A percentile compares a stretch with the other conserved stretches of the same genome.
These are phyloP conservation scores for Gari tellinella DNA, from an alignment of 2,888 invertebrate genomes.

Conservation along the genomic window DNA sequence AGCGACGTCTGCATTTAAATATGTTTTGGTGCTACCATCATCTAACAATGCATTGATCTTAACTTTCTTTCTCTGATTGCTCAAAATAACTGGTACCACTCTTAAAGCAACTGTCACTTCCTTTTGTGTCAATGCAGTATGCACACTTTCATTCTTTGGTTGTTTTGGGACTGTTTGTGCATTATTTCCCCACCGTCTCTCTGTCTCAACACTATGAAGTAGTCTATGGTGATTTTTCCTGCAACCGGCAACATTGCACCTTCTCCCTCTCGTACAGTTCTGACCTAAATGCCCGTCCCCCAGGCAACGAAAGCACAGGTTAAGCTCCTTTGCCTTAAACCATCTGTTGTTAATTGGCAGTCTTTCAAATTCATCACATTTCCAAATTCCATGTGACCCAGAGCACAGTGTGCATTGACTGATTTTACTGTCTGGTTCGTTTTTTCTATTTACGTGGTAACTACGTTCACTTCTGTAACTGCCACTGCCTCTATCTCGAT, in stretches of 20 bases:
- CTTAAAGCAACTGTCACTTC: slow-evolving; percentile 7
- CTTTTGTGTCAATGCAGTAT: not conserved
- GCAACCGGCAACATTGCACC: slow-evolving; percentile 7
- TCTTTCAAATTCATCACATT: slow-evolving; percentile 12
- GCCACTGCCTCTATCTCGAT: too few relatives aligned
- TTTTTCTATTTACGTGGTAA: too few relatives aligned
- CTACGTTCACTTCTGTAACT: too few relatives aligned
- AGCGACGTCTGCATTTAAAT: slow-evolving; percentile 46
- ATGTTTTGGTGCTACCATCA: slow-evolving; percentile 59
- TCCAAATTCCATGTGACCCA: slow-evolving; percentile 24
- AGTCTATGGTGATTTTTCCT: slow-evolving; percentile 21
- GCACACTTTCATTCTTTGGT: too few relatives aligned
- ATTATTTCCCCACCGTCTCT: too few relatives aligned
- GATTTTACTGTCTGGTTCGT: not conserved
- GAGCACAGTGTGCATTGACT: slow-evolving; percentile 18
- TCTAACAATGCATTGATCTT: slow-evolving; percentile 51
- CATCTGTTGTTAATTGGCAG: slow-evolving; percentile 13
- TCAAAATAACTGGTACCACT: slow-evolving; percentile 24
- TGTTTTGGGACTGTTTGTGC: not conserved
- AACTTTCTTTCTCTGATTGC: slow-evolving; percentile 5
- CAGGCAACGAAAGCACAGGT: slow-evolving; percentile 33
- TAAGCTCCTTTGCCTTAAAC: slow-evolving; percentile 19
- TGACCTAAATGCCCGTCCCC: slow-evolving; percentile 17
- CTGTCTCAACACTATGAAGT: slow-evolving; percentile 11
- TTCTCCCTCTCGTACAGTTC: slow-evolving; percentile 1